These are phyloP conservation scores for Saccostrea cuccullata DNA, from an alignment of 1,140 invertebrate species.

Conservation along the genomic window DNA sequence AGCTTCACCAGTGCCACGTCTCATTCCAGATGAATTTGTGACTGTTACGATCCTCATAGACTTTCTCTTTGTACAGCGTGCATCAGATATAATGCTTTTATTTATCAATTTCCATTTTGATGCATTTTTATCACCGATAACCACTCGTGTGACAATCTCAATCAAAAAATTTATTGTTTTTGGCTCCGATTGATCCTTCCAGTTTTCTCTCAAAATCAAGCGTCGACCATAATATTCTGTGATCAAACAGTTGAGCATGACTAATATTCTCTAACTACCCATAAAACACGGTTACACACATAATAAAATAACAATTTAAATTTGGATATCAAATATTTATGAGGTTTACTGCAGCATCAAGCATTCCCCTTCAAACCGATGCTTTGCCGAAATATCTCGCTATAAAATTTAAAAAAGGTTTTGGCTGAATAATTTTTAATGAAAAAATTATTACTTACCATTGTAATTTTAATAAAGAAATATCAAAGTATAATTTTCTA, in stretches of 20 bases:
- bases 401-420: no score
- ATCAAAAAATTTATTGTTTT: conserved; percentile 33
- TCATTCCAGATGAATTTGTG: conserved; percentile 15
- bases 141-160: not conserved
- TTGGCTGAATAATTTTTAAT: no score
- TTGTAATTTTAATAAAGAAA: no score
- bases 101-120: conserved; percentile 20
- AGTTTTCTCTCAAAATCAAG: not conserved
- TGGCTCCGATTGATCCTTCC: not conserved
- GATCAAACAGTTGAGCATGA: not conserved
- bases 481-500: no score
- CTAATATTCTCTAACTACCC: not conserved
- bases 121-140: not conserved
- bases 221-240: not conserved
- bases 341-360: not conserved
- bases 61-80: not conserved
- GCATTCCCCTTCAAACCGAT: no score
- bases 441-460: no score
- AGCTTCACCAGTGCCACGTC: conserved; percentile 2
- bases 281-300: not conserved
- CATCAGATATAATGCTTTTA: not conserved
- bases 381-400: no score
- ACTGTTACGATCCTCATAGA: not conserved
- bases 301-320: conserved; percentile 8
- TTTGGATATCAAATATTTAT: not conserved